Evolutionary conservation across 2,113 vertebrate genomes (phyloP).

Genomic region (Apodemus speciosus): DNA sequence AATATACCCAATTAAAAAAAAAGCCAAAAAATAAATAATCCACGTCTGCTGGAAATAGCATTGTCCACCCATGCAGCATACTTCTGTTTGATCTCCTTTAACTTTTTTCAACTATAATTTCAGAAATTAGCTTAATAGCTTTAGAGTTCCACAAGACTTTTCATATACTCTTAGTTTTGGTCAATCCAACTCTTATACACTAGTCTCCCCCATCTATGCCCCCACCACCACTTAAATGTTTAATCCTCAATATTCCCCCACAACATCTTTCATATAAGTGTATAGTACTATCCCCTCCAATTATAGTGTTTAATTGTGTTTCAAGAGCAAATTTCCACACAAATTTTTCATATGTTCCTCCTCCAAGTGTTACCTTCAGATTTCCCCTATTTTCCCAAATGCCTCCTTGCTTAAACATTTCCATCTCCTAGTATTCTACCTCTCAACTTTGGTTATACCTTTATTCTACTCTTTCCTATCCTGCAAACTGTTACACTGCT

Average conservation of each 20-base stretch:
- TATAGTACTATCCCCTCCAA: neutral
- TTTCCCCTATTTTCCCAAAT: neutral
- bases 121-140: neutral
- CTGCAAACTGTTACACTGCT: neutral
- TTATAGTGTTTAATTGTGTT: neutral
- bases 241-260: neutral
- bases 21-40: too few relatives aligned
- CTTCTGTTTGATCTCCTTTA: neutral
- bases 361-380: neutral
- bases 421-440: neutral
- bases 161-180: too few relatives aligned
- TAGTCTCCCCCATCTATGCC: neutral
- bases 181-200: too few relatives aligned
- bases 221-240: neutral
- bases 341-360: neutral
- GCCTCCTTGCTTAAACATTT: neutral
- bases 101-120: neutral
- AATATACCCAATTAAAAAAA: too few relatives aligned
- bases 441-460: neutral
- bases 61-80: neutral
- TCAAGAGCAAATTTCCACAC: neutral
- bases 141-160: too few relatives aligned
- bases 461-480: neutral
- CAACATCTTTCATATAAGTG: neutral
- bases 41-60: neutral